Conservation (phyloP, 2,888 invertebrate genomes). For the Ferdinandea cuprea region DNA sequence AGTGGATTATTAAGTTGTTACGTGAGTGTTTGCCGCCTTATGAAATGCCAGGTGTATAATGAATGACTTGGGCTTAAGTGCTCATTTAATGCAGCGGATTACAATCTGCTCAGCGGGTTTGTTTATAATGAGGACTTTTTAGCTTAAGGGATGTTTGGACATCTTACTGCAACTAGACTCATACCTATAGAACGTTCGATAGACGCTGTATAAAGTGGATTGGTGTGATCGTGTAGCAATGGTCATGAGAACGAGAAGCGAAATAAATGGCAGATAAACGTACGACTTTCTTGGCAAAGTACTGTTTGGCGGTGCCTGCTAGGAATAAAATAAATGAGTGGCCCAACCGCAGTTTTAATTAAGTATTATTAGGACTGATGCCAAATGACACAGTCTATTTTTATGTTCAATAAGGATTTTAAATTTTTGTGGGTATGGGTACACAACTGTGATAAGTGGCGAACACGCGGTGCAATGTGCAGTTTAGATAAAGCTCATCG, state of each 20-base stretch:
- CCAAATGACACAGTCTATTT: too few relatives aligned
- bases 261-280: too few relatives aligned
- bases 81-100: conserved; percentile 45
- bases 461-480: too few relatives aligned
- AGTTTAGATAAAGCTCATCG: too few relatives aligned
- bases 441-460: too few relatives aligned
- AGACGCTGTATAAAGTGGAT: neutral
- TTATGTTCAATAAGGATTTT: too few relatives aligned
- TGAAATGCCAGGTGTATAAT: conserved; percentile 25
- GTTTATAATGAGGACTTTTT: conserved; percentile 16
- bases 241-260: neutral
- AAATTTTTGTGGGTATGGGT: too few relatives aligned
- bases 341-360: too few relatives aligned
- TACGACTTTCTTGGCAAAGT: too few relatives aligned
- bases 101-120: conserved; percentile 20
- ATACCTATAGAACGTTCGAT: neutral
- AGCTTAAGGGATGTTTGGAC: neutral
- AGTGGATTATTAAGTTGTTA: conserved; percentile 50
- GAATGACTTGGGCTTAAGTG: conserved; percentile 18
- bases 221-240: neutral
- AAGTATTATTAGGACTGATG: too few relatives aligned
- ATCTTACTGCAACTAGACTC: neutral
- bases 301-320: too few relatives aligned
- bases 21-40: conserved; percentile 17
- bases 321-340: too few relatives aligned